Base-by-base conservation (phyloP, 1,140 invertebrate species). In the Argopecten irradians region DNA sequence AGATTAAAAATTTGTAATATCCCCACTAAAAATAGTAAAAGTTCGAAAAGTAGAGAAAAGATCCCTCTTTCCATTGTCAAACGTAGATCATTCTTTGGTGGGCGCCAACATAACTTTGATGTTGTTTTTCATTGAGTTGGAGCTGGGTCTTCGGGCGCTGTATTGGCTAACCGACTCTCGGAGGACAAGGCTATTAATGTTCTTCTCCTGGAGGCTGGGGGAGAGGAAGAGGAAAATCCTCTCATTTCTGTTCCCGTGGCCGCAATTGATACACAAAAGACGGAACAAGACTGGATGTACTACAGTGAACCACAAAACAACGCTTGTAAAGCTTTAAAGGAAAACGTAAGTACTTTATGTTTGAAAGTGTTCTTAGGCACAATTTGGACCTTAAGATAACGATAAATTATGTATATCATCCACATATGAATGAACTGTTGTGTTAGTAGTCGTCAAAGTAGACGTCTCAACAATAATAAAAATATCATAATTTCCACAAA, bases 91-190 rank as follows among this genome's bases (percentile, higher is more conserved):
- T 39, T 39, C 13, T 5, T 39, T 39, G 36, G 13, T 8, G 13
- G 36, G 36, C 13, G 36, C 36, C 13, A 13, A 39, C 36, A 39
- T 39, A 13, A 39, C 36, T 39, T 13, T 13, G 5, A 22, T 5
- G 22, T 5, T 0, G 22, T 11, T 71, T 71, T 71, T 7, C 13
- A n/a, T 90, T n/a, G 98, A 88, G 97, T 99, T n/a, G 99, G 99
- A 0, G 98, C 97, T 0, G 99, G 99, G 14, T 99, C 98, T 0
- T 98, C 98, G 92, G 99, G 98, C 0, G 98, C 98, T 8, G 98
- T 99, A 28, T 96, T 99, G 13, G 98, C 98, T 0, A 99, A 97
- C 95, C 96, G 99, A n/a, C 95, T 99, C 33, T 98, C 97, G 0
- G 98, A 99, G 92, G 94, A 97, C 91, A 94, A 94, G 0, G 87